A percentile compares a stretch with the other conserved stretches of the same genome.
Conservation (phyloP, 2,888 invertebrate species). For the Andricus quercusramuli region DNA sequence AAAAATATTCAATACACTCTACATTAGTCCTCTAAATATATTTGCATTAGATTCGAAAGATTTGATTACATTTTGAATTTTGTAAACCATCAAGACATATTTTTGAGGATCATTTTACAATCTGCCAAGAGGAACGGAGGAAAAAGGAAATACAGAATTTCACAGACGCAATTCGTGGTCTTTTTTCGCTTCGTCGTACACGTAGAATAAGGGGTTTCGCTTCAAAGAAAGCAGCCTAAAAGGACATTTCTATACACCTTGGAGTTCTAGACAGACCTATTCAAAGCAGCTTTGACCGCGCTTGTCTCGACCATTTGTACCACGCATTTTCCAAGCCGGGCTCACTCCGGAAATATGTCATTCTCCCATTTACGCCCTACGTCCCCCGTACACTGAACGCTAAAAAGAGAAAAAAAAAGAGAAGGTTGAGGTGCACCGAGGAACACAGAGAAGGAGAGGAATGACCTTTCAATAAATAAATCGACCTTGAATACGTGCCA, state of each 20-base stretch:
- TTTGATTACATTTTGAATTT: no score
- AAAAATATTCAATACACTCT: no score
- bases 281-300: conserved; percentile 37
- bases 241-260: conserved; percentile 28
- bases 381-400: conserved; percentile 48
- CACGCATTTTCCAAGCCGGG: conserved; percentile 43
- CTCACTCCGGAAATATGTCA: conserved; percentile 59
- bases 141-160: not conserved
- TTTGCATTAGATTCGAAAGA: no score
- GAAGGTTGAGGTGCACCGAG: conserved; percentile 2
- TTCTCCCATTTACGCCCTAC: conserved; percentile 57
- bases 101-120: not conserved
- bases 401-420: conserved; percentile 44
- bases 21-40: no score
- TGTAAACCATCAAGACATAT: not conserved
- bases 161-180: not conserved
- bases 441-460: conserved; percentile 53
- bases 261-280: conserved; percentile 25
- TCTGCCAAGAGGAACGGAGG: not conserved
- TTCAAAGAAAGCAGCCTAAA: conserved; percentile 31
- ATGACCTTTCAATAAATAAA: conserved; percentile 59
- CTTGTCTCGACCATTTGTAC: conserved; percentile 48
- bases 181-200: conserved; percentile 7
- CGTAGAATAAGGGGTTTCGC: conserved; percentile 4
- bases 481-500: conserved; percentile 47